Evolutionary conservation across 2,113 vertebrate species (phyloP).

Genomic region (Paramormyrops kingsleyae): DNA sequence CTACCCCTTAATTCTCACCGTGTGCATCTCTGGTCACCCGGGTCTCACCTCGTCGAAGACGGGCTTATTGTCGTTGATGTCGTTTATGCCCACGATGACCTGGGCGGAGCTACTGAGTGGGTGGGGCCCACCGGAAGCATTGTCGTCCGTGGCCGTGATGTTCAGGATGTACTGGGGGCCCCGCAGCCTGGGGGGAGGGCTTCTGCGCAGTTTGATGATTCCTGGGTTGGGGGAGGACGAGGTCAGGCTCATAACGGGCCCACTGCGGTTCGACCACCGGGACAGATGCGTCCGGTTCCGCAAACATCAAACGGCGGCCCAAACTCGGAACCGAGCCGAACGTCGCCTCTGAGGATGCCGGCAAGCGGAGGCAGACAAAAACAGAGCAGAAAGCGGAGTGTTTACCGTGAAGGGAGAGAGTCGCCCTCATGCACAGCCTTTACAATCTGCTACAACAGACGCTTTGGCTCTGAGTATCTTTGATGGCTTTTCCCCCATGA

Average conservation of each 20-base stretch:
- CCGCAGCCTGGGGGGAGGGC: slow-evolving; percentile 62
- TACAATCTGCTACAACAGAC: slow-evolving; percentile 24
- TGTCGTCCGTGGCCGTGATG: slow-evolving; percentile 79
- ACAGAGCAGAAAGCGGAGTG: slow-evolving; percentile 18
- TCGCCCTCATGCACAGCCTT: slow-evolving; percentile 19
- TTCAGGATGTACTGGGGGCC: slow-evolving; percentile 73
- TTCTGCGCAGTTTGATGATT: slow-evolving; percentile 73
- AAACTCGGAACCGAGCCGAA: background rate
- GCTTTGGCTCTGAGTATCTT: slow-evolving; percentile 15
- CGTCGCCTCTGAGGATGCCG: slow-evolving; percentile 2
- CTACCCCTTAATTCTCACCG: background rate
- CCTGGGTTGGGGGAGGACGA: slow-evolving; percentile 49
- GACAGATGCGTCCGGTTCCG: background rate
- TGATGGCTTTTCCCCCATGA: slow-evolving; percentile 26
- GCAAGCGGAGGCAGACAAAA: background rate
- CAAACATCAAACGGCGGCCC: background rate
- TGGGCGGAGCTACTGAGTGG: slow-evolving; percentile 74
- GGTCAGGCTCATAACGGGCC: background rate
- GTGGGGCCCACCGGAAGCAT: slow-evolving; percentile 66
- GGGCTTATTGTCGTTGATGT: slow-evolving; percentile 84
- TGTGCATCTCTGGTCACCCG: background rate
- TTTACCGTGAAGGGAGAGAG: slow-evolving; percentile 17
- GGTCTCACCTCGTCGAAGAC: slow-evolving; percentile 70
- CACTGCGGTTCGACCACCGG: background rate
- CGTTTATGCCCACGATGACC: slow-evolving; percentile 77